Percentiles rank a stretch among this genome's conserved stretches.
phyloP scores from a whole-genome alignment of 1,140 invertebrate genomes.

The Anadara kagoshimensis region DNA sequence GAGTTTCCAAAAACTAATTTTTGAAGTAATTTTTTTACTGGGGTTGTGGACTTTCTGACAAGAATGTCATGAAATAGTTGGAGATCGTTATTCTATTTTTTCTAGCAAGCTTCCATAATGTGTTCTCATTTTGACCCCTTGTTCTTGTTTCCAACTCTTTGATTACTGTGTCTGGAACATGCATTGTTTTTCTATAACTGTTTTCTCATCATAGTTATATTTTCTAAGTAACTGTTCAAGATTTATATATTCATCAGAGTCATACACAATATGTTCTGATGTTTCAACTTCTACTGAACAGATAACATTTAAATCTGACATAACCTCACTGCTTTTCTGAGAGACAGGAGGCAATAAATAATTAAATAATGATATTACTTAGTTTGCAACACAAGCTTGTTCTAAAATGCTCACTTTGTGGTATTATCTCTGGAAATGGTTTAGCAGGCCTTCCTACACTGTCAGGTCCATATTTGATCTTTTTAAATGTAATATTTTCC shows the following conservation, averaged over 20 bases:
- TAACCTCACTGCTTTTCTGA: too few relatives aligned
- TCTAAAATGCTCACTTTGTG: too few relatives aligned
- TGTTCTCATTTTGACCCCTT: conserved; percentile 11
- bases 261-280: neutral
- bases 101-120: conserved; percentile 1
- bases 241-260: conserved; percentile 4
- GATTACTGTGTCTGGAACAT: neutral
- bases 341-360: too few relatives aligned
- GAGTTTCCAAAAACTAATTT: neutral
- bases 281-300: conserved; percentile 7
- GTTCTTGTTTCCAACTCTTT: conserved; percentile 20
- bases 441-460: too few relatives aligned
- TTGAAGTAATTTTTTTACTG: conserved; percentile 1
- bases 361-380: too few relatives aligned
- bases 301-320: neutral
- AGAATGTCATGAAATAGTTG: conserved; percentile 20
- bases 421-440: too few relatives aligned
- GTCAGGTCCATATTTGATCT: too few relatives aligned
- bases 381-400: too few relatives aligned
- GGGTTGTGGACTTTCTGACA: neutral
- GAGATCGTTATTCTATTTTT: conserved; percentile 21
- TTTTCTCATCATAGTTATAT: neutral
- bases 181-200: neutral
- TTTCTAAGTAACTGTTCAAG: neutral
- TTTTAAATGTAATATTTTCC: too few relatives aligned